Evolutionary conservation across 2,113 vertebrate species (phyloP).

Genomic region (Sciurus niger): DNA sequence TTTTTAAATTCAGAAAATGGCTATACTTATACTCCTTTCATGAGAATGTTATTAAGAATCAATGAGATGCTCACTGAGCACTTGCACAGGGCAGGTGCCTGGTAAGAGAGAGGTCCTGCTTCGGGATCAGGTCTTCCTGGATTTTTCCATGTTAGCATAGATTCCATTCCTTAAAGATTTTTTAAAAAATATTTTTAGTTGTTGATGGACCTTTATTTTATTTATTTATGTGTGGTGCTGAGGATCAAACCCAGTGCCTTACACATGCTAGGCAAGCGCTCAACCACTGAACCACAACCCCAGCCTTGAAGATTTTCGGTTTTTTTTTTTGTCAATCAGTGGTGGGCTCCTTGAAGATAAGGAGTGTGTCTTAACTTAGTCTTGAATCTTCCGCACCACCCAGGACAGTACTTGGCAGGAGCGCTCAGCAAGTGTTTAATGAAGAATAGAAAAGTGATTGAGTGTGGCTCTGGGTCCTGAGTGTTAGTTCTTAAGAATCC

Average conservation of each 20-base stretch:
- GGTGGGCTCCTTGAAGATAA: neutral
- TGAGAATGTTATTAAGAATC: neutral
- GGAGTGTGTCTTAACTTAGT: neutral
- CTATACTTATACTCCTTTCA: neutral
- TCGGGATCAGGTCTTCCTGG: neutral
- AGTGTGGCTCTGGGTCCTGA: neutral
- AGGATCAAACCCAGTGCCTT: too few species aligned
- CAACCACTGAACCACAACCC: too few species aligned
- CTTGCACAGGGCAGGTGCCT: neutral
- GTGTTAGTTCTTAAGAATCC: neutral
- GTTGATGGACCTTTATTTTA: too few species aligned
- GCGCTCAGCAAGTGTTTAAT: neutral
- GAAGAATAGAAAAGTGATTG: neutral
- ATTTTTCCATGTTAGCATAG: neutral
- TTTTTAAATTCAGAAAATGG: neutral
- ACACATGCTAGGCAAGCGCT: too few species aligned
- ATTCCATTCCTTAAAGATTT: neutral
- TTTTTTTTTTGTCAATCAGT: neutral
- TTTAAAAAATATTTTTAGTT: too few species aligned
- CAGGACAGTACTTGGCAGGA: conserved; percentile 21
- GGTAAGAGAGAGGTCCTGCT: neutral
- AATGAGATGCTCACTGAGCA: neutral
- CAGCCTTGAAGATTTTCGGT: neutral
- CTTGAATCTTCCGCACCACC: neutral
- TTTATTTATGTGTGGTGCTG: too few species aligned